phyloP scores from a whole-genome alignment of 2,113 vertebrate genomes.

The Pituophis catenifer region DNA sequence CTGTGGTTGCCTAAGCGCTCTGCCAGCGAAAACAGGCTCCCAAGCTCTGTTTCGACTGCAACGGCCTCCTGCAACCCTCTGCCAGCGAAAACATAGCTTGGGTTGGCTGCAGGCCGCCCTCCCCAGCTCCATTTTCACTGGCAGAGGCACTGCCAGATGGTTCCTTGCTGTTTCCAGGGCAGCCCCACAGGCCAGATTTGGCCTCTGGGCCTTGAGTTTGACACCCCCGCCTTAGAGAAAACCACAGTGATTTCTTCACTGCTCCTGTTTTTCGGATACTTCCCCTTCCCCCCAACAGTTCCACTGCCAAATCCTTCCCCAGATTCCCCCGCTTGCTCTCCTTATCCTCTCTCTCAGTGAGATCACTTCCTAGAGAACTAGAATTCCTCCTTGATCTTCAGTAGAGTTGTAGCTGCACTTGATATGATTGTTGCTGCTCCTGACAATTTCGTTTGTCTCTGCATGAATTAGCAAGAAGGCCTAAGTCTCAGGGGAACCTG shows the following conservation, averaged over 20 bases:
- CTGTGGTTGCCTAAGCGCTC: no score
- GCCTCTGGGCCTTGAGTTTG: no score
- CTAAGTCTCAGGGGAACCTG: neutral
- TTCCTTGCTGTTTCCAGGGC: no score
- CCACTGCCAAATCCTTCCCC: neutral
- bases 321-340: neutral
- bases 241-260: neutral
- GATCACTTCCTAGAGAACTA: neutral
- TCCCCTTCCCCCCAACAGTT: neutral
- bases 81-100: no score
- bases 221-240: neutral
- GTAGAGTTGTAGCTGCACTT: neutral
- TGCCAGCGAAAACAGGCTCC: no score
- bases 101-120: no score
- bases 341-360: neutral
- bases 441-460: neutral
- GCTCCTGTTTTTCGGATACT: neutral
- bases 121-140: no score
- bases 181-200: no score
- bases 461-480: neutral
- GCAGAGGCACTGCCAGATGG: no score
- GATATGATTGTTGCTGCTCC: neutral
- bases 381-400: neutral
- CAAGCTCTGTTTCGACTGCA: no score
- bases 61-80: no score